Evolutionary conservation across 1,140 invertebrate genomes (phyloP), one percentile per base, ranked within the genome.

Genomic region (Ceratitis capitata): DNA sequence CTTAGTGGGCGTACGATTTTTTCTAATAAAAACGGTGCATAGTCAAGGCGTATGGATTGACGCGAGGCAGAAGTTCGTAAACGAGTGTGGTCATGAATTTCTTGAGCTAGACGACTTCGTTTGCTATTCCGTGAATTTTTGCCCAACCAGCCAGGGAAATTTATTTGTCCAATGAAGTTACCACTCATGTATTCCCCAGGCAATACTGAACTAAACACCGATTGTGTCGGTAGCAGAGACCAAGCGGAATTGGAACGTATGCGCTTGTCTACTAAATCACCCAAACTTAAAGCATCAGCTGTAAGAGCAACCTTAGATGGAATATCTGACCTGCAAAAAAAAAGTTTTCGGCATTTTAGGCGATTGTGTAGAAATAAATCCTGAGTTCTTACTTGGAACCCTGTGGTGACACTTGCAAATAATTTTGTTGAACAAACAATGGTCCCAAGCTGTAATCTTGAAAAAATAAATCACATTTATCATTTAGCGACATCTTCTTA

Each of bases 371-470:
- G 16, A 16, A 5, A 39, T 74, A 61, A 7, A 74, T 42, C 84
- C n/a, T 47, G 19, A 69, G 53, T 39, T 45, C 86, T 92, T 92
- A 96, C 95, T 94, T 94, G 45, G 95, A 94, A 84, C 93, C 94
- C 78, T 94, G 92, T 0, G 97, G 96, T 19, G 92, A 89, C 0
- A 96, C 96, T 82, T 93, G 94, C 0, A 97, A 93, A 93, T 99
- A 99, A 93, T 99, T 99, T 92, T 99, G 98, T 90, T 99, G 98
- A 0, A 99, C 97, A 93, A 99, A 99, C 26, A 99, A 93, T 10
- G 98, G 97, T 5, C 95, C 95, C 85, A 99, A 94, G 89, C 95
- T 98, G 92, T 99, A 99, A 93, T 99, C 99, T 87, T 98, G 95
- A 92, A 99, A 99, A 92, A 99, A 99, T 56, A 99, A 92, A 89